Evolutionary conservation across 2,797 vertebrate species (phyloP), one percentile per base, ranked within the genome.

Genomic region (Anguilla anguilla): DNA sequence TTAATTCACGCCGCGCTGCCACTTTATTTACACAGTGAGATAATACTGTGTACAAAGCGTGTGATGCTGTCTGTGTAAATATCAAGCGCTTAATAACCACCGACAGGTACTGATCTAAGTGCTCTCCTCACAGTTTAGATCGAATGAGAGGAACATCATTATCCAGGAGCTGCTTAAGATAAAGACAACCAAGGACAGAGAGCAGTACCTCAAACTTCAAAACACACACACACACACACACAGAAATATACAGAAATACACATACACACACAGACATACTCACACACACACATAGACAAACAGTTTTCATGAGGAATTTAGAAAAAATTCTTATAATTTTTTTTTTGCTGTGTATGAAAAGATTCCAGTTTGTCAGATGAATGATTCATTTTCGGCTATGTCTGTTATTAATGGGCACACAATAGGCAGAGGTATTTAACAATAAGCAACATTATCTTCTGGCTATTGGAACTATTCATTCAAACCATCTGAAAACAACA

Each of bases 181-280:
- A 19, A 61, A 61, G 59, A 61, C 51, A 53, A 53, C 7, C 51
- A 53, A 4, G 59, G 4, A 61, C 5, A 2, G 17, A 61, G 59
- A 61, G 6, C 59, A 61, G 59, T 2, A 61, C 59, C 22, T 61
- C 17, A 6, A 83, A 53, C 22, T n/a, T 28, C 17, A 7, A 82
- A 25, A 17, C 74, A 6, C 11, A 46, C 46, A 39, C 85, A 85
- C 85, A 87, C 64, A 88, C 90, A 89, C 85, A 88, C 51, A 57
- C 51, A 57, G 83, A 74, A 39, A 85, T 17, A 15, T 88, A 85
- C 43, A 69, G 67, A 84, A 51, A 43, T n/a, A 83, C 59, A 49
- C 72, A 77, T 28, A 28, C 82, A 69, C 35, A 85, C 22, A n/a
- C 43, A n/a, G 53, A 83, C 43, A 67, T 11, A 10, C 3, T 84